phyloP scores from a whole-genome alignment of 2,888 invertebrate species.

The Julus scanicus region DNA sequence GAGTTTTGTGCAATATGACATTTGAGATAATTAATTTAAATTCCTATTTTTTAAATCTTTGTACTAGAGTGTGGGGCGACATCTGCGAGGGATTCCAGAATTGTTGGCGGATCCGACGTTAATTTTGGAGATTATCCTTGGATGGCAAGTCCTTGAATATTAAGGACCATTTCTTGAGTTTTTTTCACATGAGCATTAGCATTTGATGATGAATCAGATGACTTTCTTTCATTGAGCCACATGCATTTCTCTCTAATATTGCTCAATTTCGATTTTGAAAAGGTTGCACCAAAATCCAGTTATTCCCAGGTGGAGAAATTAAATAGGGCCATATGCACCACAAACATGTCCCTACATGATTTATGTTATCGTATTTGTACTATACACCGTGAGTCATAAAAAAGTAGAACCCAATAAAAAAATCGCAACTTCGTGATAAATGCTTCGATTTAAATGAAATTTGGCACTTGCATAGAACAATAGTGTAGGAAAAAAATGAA shows the following conservation, averaged over 20 bases:
- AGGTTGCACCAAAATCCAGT: not conserved
- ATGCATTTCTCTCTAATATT: no score
- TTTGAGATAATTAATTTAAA: not conserved
- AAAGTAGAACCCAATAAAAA: no score
- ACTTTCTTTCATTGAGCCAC: not conserved
- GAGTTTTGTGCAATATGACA: not conserved
- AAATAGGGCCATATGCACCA: no score
- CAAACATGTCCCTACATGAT: no score
- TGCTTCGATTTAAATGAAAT: no score
- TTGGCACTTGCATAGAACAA: no score
- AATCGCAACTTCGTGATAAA: no score
- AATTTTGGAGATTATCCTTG: slow-evolving; percentile 93
- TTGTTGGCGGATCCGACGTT: slow-evolving; percentile 90
- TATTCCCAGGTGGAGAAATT: no score
- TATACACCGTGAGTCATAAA: no score
- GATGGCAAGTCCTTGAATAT: slow-evolving; percentile 72
- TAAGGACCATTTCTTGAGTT: slow-evolving; percentile 36
- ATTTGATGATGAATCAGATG: no score
- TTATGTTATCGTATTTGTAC: no score
- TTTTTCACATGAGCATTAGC: not conserved
- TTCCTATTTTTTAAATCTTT: not conserved
- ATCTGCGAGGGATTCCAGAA: slow-evolving; percentile 86
- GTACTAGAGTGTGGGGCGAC: slow-evolving; percentile 87
- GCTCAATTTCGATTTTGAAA: not conserved
- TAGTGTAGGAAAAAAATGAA: no score